A percentile compares a stretch with the other conserved stretches of the same genome.
Conservation (phyloP, 2,888 invertebrate genomes). For the Cryptophagus acutangulus region DNA sequence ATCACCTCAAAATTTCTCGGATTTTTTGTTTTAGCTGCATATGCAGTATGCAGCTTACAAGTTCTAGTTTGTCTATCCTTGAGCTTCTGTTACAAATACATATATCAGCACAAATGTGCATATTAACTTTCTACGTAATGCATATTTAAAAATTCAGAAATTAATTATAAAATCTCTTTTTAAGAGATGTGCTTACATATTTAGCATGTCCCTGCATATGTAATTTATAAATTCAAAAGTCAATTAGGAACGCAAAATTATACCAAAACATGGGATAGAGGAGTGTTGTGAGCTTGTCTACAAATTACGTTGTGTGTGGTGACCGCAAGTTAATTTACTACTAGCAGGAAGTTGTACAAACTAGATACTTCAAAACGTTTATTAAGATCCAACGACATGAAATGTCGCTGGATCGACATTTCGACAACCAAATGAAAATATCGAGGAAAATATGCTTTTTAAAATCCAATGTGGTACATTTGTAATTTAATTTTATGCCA, state of each 20-base stretch:
- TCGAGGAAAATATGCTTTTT: neutral
- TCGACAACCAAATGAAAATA: no score
- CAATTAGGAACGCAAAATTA: conserved; percentile 18
- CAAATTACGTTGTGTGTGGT: conserved; percentile 31
- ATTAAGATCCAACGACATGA: conserved; percentile 22
- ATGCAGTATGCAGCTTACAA: no score
- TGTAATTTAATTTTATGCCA: no score
- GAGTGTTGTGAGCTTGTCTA: conserved; percentile 20
- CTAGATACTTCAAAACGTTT: conserved; percentile 17
- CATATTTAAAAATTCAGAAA: neutral
- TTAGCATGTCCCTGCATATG: conserved; percentile 1
- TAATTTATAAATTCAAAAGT: conserved; percentile 11
- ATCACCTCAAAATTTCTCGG: no score
- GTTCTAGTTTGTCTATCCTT: no score
- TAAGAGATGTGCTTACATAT: neutral
- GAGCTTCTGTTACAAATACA: no score
- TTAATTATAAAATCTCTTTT: neutral
- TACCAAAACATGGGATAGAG: conserved; percentile 8
- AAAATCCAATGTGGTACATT: no score
- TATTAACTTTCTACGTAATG: neutral
- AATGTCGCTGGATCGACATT: no score
- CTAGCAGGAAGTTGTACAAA: conserved; percentile 27
- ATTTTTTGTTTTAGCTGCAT: no score
- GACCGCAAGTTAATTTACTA: conserved; percentile 34
- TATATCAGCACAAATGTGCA: neutral